These are phyloP conservation scores for Drosophila limbata DNA, from an alignment of 2,888 invertebrate species.

Conservation along the genomic window DNA sequence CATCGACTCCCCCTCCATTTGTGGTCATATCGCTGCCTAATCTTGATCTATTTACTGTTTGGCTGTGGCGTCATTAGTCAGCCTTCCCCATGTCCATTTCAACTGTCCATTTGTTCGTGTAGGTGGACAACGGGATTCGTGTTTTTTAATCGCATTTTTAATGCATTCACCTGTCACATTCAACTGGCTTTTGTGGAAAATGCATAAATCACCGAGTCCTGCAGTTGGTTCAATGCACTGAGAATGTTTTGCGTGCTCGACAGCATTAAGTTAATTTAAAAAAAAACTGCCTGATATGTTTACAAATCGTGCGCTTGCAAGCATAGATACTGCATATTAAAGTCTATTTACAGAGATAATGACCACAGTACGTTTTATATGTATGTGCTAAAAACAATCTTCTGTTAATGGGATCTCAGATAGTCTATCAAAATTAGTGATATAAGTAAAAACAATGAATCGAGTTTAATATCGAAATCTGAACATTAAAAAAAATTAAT, in stretches of 20 bases:
- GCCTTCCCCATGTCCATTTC: not conserved
- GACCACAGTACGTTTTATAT: not conserved
- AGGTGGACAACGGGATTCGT: constrained; percentile 16
- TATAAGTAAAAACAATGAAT: too few species aligned
- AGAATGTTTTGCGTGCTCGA: constrained; percentile 54
- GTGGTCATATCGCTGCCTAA: constrained; percentile 27
- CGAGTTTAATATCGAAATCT: too few species aligned
- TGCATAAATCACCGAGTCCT: constrained; percentile 37
- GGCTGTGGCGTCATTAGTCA: constrained; percentile 44
- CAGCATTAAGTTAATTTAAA: constrained; percentile 51
- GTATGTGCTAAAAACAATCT: not conserved
- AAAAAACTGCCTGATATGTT: constrained; percentile 23
- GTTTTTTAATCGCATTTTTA: constrained; percentile 43
- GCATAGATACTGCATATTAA: constrained; percentile 4
- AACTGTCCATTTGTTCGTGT: constrained; percentile 13
- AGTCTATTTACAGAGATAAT: not conserved
- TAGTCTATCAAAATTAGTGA: not conserved
- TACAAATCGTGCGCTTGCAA: not conserved
- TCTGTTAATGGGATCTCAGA: not conserved
- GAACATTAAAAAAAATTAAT: too few species aligned
- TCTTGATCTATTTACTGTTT: constrained; percentile 66
- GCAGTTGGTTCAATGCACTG: constrained; percentile 66
- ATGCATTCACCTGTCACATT: constrained; percentile 64
- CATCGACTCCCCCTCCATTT: constrained; percentile 9
- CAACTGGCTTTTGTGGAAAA: constrained; percentile 23